A percentile compares a stretch with the other conserved stretches of the same genome.
Evolutionary conservation across 2,113 vertebrate species (phyloP).

Genomic region (Corapipo altera): DNA sequence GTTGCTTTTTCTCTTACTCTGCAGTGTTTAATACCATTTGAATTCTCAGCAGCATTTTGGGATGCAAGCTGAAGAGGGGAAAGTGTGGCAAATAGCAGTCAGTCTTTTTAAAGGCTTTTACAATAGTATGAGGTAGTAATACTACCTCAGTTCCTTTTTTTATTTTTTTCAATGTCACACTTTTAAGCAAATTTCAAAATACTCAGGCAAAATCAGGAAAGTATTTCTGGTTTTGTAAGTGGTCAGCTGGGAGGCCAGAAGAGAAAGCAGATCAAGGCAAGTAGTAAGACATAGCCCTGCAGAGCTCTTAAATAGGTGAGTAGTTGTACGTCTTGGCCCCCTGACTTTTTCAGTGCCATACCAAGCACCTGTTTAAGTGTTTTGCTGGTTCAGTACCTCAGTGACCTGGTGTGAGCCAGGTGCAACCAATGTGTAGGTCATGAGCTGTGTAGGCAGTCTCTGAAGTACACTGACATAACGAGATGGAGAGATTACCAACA

Average conservation of each 20-base stretch:
- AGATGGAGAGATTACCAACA: neutral
- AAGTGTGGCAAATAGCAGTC: neutral
- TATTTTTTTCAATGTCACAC: neutral
- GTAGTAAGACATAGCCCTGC: neutral
- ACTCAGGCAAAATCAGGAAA: neutral
- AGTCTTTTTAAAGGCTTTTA: neutral
- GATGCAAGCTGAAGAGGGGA: neutral
- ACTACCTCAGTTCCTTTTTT: neutral
- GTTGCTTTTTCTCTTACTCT: neutral
- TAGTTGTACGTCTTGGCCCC: neutral
- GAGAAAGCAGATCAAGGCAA: neutral
- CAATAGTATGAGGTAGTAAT: neutral
- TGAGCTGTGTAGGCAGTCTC: neutral
- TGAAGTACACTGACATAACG: neutral
- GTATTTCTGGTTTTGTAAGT: neutral
- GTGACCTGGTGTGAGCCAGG: neutral
- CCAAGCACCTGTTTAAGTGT: neutral
- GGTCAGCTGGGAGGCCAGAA: neutral
- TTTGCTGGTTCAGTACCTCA: neutral
- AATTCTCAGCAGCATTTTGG: neutral
- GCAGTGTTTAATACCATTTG: neutral
- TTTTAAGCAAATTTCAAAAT: neutral
- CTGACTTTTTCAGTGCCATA: neutral
- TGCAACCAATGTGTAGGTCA: rapidly evolving
- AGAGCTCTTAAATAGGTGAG: neutral